phyloP scores from a whole-genome alignment of 2,888 invertebrate genomes.

The Drosophila lutescens region DNA sequence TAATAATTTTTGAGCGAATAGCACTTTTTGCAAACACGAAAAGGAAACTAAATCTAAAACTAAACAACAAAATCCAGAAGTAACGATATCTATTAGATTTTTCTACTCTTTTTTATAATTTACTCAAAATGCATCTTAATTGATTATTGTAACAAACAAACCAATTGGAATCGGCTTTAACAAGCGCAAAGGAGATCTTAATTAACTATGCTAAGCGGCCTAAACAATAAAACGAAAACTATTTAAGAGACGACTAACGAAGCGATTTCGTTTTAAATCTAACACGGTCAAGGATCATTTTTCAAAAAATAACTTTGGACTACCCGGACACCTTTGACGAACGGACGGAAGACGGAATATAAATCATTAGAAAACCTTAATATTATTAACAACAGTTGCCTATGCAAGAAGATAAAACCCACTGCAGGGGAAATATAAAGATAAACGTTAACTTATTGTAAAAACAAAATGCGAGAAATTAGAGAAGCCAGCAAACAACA shows the following conservation, averaged over 20 bases:
- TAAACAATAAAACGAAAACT: conserved; percentile 49
- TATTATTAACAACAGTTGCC: conserved; percentile 56
- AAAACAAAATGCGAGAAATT: conserved; percentile 48
- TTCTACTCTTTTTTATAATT: conserved; percentile 80
- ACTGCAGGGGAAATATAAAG: conserved; percentile 37
- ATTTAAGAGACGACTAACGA: conserved; percentile 48
- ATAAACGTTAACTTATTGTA: conserved; percentile 75
- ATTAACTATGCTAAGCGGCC: conserved; percentile 70
- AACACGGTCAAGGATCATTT: conserved; percentile 35
- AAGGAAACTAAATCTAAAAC: conserved; percentile 51
- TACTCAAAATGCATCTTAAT: conserved; percentile 59
- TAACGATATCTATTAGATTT: conserved; percentile 75
- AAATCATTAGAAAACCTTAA: conserved; percentile 53
- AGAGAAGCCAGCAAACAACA: conserved; percentile 46
- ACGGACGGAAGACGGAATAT: conserved; percentile 6
- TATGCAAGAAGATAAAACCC: conserved; percentile 59
- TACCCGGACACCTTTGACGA: neutral
- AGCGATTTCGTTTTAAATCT: conserved; percentile 60
- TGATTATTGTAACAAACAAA: conserved; percentile 64
- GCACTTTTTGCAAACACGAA: conserved; percentile 78
- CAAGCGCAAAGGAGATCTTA: conserved; percentile 51
- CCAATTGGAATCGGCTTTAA: conserved; percentile 60
- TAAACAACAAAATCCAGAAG: conserved; percentile 46
- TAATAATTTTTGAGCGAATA: conserved; percentile 78
- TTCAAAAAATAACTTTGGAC: conserved; percentile 10